Conservation (phyloP, 2,113 vertebrate genomes). For the Sylvilagus bachmani region DNA sequence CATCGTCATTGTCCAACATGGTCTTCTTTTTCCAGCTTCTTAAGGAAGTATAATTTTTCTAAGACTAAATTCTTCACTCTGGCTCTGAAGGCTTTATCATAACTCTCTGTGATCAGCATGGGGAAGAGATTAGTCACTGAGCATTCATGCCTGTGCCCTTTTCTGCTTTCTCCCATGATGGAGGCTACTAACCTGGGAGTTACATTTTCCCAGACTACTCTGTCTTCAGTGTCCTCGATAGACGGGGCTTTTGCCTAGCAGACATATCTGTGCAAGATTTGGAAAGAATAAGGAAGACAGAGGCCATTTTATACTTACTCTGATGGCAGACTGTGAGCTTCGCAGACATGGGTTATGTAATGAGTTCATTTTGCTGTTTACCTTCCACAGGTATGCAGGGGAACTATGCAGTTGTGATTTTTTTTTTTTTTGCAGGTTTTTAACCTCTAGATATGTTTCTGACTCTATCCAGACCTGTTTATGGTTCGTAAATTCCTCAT, state of each 20-base stretch:
- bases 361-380: not conserved
- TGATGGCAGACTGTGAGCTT: not conserved
- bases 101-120: not conserved
- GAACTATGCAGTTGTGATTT: not conserved
- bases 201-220: not conserved
- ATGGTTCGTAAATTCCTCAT: not conserved
- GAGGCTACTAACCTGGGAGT: not conserved
- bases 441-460: not conserved
- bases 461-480: not conserved
- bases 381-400: not conserved
- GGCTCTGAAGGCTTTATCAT: not conserved
- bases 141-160: not conserved
- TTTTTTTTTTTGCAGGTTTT: conserved; percentile 18
- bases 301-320: not conserved
- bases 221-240: not conserved
- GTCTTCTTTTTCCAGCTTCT: not conserved
- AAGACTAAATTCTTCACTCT: not conserved
- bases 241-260: not conserved
- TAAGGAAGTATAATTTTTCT: not conserved
- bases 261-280: not conserved
- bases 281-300: not conserved
- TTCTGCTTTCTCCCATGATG: not conserved
- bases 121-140: not conserved
- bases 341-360: not conserved
- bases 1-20: not conserved